Conservation (phyloP, 2,888 invertebrate genomes). For the Embidobia sp. region DNA sequence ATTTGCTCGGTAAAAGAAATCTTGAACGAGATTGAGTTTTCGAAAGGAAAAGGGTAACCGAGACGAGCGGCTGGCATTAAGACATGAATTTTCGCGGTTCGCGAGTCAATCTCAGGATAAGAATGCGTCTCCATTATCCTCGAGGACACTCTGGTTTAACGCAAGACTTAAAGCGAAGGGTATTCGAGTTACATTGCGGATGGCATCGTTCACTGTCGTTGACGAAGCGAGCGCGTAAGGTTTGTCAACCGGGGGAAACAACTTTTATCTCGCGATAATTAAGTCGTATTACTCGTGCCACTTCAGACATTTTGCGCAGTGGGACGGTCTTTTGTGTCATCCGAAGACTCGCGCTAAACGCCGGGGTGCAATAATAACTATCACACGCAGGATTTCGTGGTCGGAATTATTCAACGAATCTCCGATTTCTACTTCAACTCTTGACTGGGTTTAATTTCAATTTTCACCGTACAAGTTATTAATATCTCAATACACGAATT, state of each 20-base stretch:
- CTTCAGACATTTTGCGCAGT: slow-evolving; percentile 37
- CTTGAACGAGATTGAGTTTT: slow-evolving; percentile 2
- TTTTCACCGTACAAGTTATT: no score
- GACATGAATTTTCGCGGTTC: slow-evolving; percentile 61
- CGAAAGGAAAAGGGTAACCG: slow-evolving; percentile 29
- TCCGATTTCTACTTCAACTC: no score
- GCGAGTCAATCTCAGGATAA: slow-evolving; percentile 64
- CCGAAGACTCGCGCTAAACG: slow-evolving; percentile 20
- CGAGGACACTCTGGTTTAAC: slow-evolving; percentile 59
- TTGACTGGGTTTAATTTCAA: no score
- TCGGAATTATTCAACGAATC: slow-evolving; percentile 14
- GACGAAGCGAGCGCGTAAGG: slow-evolving; percentile 63
- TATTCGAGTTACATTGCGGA: slow-evolving; percentile 68
- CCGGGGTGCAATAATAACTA: slow-evolving; percentile 13
- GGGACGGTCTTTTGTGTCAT: slow-evolving; percentile 39
- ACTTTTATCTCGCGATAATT: slow-evolving; percentile 62
- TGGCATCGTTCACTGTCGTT: slow-evolving; percentile 73
- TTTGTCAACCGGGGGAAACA: slow-evolving; percentile 63
- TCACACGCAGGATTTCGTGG: slow-evolving; percentile 19
- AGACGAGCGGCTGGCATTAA: slow-evolving; percentile 25
- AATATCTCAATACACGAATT: no score
- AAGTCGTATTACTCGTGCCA: slow-evolving; percentile 55
- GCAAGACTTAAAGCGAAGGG: slow-evolving; percentile 59
- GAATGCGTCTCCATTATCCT: slow-evolving; percentile 64
- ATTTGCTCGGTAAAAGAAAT: background rate